A percentile compares a stretch with the other conserved stretches of the same genome.
Conservation (phyloP, 2,888 invertebrate species). For the Mesorhabditis belari region DNA sequence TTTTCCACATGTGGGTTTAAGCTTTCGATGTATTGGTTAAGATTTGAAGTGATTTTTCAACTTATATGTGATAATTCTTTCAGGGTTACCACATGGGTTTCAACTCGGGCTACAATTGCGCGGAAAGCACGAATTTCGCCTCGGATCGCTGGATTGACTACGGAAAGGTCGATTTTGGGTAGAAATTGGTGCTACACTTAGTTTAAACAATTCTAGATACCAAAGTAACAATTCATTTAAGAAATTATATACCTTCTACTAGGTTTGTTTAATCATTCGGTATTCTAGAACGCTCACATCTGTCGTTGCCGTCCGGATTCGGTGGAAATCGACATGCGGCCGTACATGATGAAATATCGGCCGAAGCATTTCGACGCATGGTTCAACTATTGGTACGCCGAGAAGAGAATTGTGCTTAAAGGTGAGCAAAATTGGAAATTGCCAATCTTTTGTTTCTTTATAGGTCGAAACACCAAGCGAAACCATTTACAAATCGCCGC, state of each 20-base stretch:
- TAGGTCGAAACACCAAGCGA: no score
- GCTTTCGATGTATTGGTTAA: no score
- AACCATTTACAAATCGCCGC: no score
- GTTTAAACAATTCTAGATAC: slow-evolving; percentile 60
- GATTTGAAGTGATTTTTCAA: no score
- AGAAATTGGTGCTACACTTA: slow-evolving; percentile 98
- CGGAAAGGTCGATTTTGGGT: slow-evolving; percentile 79
- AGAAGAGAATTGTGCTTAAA: no score
- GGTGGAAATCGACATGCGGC: slow-evolving; percentile 98
- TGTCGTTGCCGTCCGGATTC: slow-evolving; percentile 71
- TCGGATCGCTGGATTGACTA: slow-evolving; percentile 95
- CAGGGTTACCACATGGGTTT: slow-evolving; percentile 95
- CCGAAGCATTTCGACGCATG: slow-evolving; percentile 71
- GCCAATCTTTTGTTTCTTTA: no score
- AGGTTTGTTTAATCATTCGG: no score
- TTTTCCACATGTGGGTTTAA: slow-evolving; percentile 72
- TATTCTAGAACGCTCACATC: slow-evolving; percentile 30
- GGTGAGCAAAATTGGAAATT: no score
- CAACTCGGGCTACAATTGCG: slow-evolving; percentile 93
- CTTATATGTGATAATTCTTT: no score
- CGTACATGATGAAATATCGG: slow-evolving; percentile 68
- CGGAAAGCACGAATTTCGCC: slow-evolving; percentile 98
- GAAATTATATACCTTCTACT: no score
- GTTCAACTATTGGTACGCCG: slow-evolving; percentile 55
- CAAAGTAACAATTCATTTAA: no score